Base-by-base conservation (phyloP, 2,797 vertebrate genomes). In the Lagodon rhomboides region DNA sequence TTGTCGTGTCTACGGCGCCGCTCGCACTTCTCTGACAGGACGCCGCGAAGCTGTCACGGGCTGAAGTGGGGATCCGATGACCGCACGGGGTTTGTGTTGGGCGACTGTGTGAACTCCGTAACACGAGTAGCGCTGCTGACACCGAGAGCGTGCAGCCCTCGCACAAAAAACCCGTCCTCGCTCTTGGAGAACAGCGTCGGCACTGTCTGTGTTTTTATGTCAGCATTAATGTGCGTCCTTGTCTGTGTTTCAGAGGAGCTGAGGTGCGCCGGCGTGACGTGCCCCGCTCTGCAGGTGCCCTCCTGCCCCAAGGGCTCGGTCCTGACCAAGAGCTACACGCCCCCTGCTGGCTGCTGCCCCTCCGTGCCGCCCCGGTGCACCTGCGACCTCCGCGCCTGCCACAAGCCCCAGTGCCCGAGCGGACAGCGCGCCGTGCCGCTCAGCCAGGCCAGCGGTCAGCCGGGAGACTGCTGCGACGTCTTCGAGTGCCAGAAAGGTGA, bases 401-500 rank as follows among this genome's bases (percentile, higher is more conserved):
- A 70, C 64, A 91, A 92, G 80, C 93, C 90, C 23, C 83, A 91
- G 73, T 96, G 96, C 74, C 90, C 91, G 0, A 79, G 82, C 2
- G 93, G 93, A 50, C 93, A 93, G 77, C 91, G 90, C 12, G 75
- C 84, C 1, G 79, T 92, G 38, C 64, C 77, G 4, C 59, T 95
- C 59, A 87, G 77, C 44, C 88, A 94, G 82, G 95, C 93, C 74
- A 91, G 85, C 11, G 95, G 95, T 13, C 86, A 77, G 54, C 94
- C 95, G 1, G 95, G 95, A 81, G 92, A 96, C 90, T 96, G 96
- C 89, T 96, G 96, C 54, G 88, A 94, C n/a, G 67, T 89, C 49
- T 94, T 92, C 22, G 94, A 94, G 77, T 96, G 96, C 86, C 94
- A 95, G 82, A 95, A 92, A 96, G 95, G 96, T 96, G 92, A 93